These are phyloP conservation scores for Catocala nupta DNA, from an alignment of 2,888 invertebrate genomes.

Conservation along the genomic window DNA sequence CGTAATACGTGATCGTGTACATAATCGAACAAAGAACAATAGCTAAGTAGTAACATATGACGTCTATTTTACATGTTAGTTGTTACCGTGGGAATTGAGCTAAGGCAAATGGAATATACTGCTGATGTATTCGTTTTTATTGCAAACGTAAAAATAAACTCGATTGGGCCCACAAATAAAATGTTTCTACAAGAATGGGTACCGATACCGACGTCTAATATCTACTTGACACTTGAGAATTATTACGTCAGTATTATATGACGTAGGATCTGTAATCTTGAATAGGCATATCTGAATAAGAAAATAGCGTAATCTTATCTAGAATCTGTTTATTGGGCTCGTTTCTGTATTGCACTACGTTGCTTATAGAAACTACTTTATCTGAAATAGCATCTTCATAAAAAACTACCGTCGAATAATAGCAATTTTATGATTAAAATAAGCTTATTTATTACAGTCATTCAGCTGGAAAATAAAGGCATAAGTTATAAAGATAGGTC, in stretches of 20 bases:
- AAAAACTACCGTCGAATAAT: background rate
- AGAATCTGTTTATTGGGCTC: conserved; percentile 1
- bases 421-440: background rate
- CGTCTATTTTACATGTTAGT: conserved; percentile 1
- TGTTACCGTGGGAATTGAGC: conserved; percentile 1
- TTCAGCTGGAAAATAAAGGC: conserved; percentile 1
- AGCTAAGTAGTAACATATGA: background rate
- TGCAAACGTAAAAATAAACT: conserved; percentile 29
- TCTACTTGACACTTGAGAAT: background rate
- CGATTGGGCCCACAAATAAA: conserved; percentile 29
- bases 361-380: conserved; percentile 3
- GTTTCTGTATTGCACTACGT: background rate
- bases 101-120: background rate
- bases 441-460: background rate
- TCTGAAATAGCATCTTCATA: background rate
- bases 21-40: too few relatives aligned
- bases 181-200: conserved; percentile 22
- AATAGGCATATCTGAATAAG: background rate
- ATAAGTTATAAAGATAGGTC: conserved; percentile 10
- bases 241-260: background rate
- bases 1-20: too few relatives aligned
- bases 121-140: conserved; percentile 28
- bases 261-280: background rate
- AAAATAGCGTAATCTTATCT: background rate
- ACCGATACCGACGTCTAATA: conserved; percentile 7